A percentile compares a stretch with the other conserved stretches of the same genome.
These are phyloP conservation scores for Sebastes steindachneri DNA, from an alignment of 2,797 vertebrate genomes.

Conservation along the genomic window DNA sequence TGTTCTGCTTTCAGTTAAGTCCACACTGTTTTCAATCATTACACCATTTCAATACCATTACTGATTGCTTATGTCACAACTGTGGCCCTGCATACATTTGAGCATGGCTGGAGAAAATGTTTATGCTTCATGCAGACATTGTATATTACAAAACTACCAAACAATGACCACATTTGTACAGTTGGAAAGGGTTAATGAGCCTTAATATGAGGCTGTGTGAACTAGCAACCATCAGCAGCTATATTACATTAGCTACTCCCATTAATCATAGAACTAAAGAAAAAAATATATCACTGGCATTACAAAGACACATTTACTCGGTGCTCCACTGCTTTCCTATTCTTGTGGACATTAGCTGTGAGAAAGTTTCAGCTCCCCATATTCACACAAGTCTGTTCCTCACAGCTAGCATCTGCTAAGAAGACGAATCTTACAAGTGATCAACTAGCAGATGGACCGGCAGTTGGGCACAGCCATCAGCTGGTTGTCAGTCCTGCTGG, in stretches of 20 bases:
- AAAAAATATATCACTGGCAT: background rate
- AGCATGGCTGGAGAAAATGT: background rate
- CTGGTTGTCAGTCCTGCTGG: constrained; percentile 3
- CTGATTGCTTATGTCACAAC: background rate
- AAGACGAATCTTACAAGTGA: background rate
- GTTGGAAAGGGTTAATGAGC: background rate
- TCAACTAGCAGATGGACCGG: background rate
- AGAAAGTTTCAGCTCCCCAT: background rate
- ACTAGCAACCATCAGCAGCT: background rate
- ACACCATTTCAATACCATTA: background rate
- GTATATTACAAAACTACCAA: background rate
- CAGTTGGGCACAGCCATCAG: constrained; percentile 18
- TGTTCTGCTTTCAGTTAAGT: background rate
- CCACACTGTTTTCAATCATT: background rate
- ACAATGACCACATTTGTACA: background rate
- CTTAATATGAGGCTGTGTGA: background rate
- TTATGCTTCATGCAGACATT: background rate
- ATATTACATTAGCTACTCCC: background rate
- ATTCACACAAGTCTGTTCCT: background rate
- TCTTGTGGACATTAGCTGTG: background rate
- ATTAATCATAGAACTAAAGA: background rate
- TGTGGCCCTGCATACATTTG: background rate
- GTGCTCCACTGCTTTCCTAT: background rate
- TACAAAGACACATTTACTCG: background rate
- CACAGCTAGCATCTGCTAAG: background rate